Evolutionary conservation across 1,140 invertebrate genomes (phyloP), one percentile per base, ranked within the genome.

Genomic region (Sipha flava): DNA sequence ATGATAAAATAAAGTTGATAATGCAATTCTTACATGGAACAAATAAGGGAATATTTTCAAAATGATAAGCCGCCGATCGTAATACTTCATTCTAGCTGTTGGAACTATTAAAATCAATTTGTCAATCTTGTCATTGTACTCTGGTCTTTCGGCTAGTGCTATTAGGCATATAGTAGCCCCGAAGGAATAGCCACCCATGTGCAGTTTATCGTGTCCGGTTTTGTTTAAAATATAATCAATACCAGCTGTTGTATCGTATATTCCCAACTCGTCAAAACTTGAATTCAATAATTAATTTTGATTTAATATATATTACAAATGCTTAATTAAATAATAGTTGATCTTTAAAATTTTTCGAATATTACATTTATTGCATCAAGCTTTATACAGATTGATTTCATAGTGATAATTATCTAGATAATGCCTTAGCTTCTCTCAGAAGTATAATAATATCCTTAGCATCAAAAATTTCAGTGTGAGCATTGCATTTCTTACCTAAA

Each of bases 131-230:
- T 85, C 72, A 77, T 89, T 88, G 79, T 89, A 89, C 80, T 89
- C 86, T 0, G 89, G 87, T 52, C 84, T 83, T 21, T 84, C 82
- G 21, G 87, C 86, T 31, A 87, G 83, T 81, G 88, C 83, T 3
- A 87, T 85, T 57, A 87, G 86, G n/a, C 88, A 84, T 7, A 87
- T 82, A 0, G 88, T 87, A 0, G 89, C 90, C 4, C 92, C 92
- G 87, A 92, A 91, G 0, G 91, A 92, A 83, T 90, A 89, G 2
- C 87, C 88, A 5, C 88, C 81, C 81, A 91, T 91, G 79, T 86
- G 87, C 3, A 92, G 43, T 72, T 88, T 84, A 40, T 83, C 81
- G 6, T 83, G 73, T 21, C 85, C 82, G 2, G 85, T 83, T 34
- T 29, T 52, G 9, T 73, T 52, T n/a, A 73, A 31, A 10, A 89